A percentile compares a stretch with the other conserved stretches of the same genome.
These are phyloP conservation scores for Microcebus griseorufus DNA, from an alignment of 2,113 vertebrate species.

Conservation along the genomic window DNA sequence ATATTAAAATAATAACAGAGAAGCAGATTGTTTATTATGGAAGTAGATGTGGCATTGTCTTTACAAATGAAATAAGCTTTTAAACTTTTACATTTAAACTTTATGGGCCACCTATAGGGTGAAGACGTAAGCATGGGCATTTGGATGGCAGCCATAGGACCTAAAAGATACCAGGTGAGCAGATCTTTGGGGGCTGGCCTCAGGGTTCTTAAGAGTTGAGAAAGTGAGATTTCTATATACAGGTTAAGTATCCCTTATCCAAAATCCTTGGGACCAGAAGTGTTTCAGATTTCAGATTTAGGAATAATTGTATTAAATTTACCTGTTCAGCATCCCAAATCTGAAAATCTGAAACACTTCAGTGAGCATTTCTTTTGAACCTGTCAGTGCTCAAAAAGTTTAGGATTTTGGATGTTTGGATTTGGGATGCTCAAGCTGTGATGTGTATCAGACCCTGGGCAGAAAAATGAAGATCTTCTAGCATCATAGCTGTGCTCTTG, in stretches of 20 bases:
- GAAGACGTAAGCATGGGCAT: slow-evolving; percentile 99
- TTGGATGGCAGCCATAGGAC: slow-evolving; percentile 98
- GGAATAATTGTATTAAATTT: not conserved
- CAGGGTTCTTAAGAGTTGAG: too few relatives aligned
- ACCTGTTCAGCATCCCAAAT: not conserved
- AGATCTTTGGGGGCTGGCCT: not conserved
- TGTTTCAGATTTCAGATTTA: not conserved
- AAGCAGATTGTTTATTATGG: not conserved
- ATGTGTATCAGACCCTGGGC: not conserved
- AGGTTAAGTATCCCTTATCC: not conserved
- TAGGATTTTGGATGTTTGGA: not conserved
- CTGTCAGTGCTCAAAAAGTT: not conserved
- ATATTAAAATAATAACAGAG: not conserved
- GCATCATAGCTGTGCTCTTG: not conserved
- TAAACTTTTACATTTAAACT: slow-evolving; percentile 38
- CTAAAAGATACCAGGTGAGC: slow-evolving; percentile 93
- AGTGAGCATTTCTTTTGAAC: not conserved
- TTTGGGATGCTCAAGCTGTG: not conserved
- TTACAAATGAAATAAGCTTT: not conserved
- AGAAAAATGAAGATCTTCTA: not conserved
- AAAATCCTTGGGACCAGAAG: not conserved
- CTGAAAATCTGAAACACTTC: not conserved
- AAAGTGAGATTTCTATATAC: not conserved
- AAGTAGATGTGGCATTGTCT: not conserved
- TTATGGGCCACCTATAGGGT: slow-evolving; percentile 84